phyloP scores from a whole-genome alignment of 2,113 vertebrate genomes.

The Bubo scandiacus region DNA sequence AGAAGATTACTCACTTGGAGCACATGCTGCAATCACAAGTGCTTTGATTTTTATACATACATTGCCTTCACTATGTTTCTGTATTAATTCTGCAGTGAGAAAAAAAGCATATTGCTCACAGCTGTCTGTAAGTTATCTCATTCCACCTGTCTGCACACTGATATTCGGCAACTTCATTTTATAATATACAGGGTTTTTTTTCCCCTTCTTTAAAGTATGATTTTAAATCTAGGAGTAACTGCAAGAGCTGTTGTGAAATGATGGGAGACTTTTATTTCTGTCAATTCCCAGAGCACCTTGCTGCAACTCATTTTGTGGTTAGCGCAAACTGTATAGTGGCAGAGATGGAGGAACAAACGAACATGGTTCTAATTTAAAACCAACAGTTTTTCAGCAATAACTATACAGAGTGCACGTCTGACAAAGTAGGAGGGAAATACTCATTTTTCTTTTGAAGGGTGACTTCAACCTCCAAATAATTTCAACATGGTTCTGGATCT shows the following conservation, averaged over 20 bases:
- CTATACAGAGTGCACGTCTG: neutral
- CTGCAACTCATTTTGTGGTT: neutral
- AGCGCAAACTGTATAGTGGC: neutral
- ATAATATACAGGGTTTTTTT: fast-evolving
- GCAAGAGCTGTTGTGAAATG: neutral
- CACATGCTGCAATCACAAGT: neutral
- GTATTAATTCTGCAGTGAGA: neutral
- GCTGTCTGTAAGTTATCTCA: neutral
- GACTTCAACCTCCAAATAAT: neutral
- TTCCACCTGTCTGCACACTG: neutral
- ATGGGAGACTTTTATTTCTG: neutral
- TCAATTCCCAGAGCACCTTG: neutral
- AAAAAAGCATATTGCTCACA: neutral
- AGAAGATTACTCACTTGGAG: neutral
- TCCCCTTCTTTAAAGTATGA: neutral
- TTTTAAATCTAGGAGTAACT: neutral
- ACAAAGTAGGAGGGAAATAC: neutral
- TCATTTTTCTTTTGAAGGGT: neutral
- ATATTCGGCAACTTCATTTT: neutral
- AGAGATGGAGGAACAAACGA: neutral
- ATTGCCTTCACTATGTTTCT: neutral
- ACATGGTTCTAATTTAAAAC: neutral
- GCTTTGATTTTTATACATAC: neutral
- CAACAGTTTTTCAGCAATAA: neutral
- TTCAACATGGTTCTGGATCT: neutral